Evolutionary conservation across 2,797 vertebrate species (phyloP), one percentile per base, ranked within the genome.

Genomic region (Onychomys torridus): DNA sequence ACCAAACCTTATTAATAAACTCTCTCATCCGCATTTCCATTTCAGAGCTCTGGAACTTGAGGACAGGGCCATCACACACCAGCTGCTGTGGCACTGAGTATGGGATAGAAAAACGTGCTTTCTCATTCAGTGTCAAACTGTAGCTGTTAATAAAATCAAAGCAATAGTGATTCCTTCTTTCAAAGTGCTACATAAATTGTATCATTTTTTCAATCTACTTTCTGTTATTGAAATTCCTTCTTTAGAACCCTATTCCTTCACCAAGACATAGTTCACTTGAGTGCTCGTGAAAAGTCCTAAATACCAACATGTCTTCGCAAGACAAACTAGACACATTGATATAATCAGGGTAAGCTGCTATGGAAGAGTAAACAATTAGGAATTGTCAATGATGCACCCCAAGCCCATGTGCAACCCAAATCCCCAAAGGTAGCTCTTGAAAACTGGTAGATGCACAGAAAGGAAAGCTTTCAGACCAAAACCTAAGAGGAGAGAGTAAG

Each of bases 181-280:
- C 61, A 88, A 95, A 93, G n/a, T 76, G 69, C 34, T 89, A 73
- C n/a, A 69, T 78, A 73, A 92, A 61, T 46, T 12, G 5, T 16
- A 79, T 46, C 79, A 4, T 8, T 43, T 40, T 21, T 32, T 11
- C 59, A 61, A 61, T 87, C 83, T 91, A 46, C 3, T 82, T 89
- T 12, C 10, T 88, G 27, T 88, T 65, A 23, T 87, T 79, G 4
- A 11, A 94, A 85, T 84, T 92, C 25, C 40, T 37, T 92, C 34
- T 88, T 77, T 52, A 95, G 57, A 95, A 89, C 76, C 29, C 32
- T 2, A 23, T 55, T 92, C 59, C 37, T 94, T 93, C 85, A 67
- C 49, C 23, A 40, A 88, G 49, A 94, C 14, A 32, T 37, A 81
- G 83, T 91, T 86, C 49, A 92, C 29, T 57, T 49, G 11, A 77